Conservation (phyloP, 2,113 vertebrate species). For the Balaeniceps rex region DNA sequence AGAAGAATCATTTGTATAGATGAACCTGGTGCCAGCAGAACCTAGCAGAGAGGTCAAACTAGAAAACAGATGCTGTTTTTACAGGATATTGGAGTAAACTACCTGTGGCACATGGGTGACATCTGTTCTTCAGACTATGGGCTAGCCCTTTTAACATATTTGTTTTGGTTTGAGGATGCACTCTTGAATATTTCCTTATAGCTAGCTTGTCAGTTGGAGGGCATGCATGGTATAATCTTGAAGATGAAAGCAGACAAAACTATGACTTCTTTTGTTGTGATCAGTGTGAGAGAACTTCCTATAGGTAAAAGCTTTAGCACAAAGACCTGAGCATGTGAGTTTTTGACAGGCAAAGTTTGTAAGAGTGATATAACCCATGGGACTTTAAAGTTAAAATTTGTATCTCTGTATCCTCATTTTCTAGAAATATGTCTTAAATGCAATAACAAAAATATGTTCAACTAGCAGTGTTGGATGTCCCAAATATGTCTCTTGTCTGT, state of each 20-base stretch:
- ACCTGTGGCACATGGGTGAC: background rate
- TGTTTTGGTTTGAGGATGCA: background rate
- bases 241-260: background rate
- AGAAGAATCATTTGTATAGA: background rate
- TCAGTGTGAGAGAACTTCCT: background rate
- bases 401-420: background rate
- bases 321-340: background rate
- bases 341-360: background rate
- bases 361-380: background rate
- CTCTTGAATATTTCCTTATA: background rate
- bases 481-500: background rate
- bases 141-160: background rate
- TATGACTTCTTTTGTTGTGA: background rate
- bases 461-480: background rate
- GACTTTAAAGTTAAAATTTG: background rate
- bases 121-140: background rate
- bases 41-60: background rate
- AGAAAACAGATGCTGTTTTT: background rate
- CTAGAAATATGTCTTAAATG: background rate
- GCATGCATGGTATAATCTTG: background rate
- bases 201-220: background rate
- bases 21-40: background rate
- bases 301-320: background rate
- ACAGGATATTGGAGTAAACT: background rate
- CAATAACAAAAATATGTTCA: background rate